These are phyloP conservation scores for Carlito syrichta DNA, from an alignment of 2,113 vertebrate genomes.

Conservation along the genomic window DNA sequence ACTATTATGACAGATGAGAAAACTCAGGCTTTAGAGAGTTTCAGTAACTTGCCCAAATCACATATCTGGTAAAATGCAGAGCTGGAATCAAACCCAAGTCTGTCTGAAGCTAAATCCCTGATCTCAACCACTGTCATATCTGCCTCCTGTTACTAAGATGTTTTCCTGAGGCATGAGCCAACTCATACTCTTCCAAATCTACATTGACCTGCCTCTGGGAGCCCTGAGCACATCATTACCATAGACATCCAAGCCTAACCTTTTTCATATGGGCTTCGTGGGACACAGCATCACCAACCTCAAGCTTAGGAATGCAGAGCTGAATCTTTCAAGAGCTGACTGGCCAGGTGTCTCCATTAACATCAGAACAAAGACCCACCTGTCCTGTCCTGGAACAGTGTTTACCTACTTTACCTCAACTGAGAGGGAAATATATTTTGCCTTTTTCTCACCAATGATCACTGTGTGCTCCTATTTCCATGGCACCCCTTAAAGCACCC, in stretches of 20 bases:
- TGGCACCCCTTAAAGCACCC: background rate
- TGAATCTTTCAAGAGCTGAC: background rate
- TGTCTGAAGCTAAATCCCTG: background rate
- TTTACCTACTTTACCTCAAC: background rate
- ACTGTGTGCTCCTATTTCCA: background rate
- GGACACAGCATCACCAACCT: background rate
- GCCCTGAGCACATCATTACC: background rate
- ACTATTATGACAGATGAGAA: background rate
- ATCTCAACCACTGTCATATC: background rate
- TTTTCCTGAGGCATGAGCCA: background rate
- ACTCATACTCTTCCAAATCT: background rate
- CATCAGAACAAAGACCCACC: background rate
- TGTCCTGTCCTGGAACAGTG: background rate
- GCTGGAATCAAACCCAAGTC: background rate
- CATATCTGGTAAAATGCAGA: background rate
- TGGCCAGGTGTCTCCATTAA: background rate
- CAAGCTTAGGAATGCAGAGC: background rate
- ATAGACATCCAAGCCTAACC: background rate
- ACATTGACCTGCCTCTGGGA: background rate
- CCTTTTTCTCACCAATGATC: background rate
- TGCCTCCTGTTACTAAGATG: background rate
- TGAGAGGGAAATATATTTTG: background rate
- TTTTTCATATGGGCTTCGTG: background rate
- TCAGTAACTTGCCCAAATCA: slow-evolving; percentile 3
- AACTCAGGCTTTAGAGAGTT: background rate